A percentile compares a stretch with the other conserved stretches of the same genome.
Conservation (phyloP, 2,888 invertebrate genomes). For the Orthonychiurus folsomi region DNA sequence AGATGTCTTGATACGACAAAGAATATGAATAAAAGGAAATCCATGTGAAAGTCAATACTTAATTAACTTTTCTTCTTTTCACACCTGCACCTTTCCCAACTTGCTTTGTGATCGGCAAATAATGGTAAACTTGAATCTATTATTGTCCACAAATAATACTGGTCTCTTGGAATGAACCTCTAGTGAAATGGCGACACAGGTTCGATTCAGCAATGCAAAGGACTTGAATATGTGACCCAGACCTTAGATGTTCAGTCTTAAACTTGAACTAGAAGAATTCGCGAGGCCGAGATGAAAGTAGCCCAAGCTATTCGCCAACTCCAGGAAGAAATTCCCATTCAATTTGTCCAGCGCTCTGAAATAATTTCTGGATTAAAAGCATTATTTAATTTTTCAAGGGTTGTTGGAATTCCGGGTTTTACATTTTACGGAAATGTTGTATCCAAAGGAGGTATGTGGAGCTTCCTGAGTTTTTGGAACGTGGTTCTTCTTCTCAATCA, state of each 20-base stretch:
- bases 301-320: constrained; percentile 12
- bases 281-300: neutral
- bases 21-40: neutral
- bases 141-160: neutral
- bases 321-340: constrained; percentile 34
- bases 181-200: neutral
- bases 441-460: constrained; percentile 27
- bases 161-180: neutral
- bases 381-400: constrained; percentile 28
- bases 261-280: neutral
- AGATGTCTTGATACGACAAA: neutral
- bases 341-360: constrained; percentile 35
- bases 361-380: constrained; percentile 34
- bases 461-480: constrained; percentile 26
- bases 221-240: neutral
- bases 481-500: constrained; percentile 30
- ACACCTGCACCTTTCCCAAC: no score
- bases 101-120: no score
- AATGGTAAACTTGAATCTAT: neutral
- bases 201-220: neutral
- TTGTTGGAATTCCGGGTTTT: constrained; percentile 33
- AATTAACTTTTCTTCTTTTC: neutral
- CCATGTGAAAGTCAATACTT: neutral
- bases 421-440: constrained; percentile 30
- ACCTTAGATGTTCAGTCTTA: neutral